These are phyloP conservation scores for Siphamia tubifer DNA, from an alignment of 2,113 vertebrate genomes.

Conservation along the genomic window DNA sequence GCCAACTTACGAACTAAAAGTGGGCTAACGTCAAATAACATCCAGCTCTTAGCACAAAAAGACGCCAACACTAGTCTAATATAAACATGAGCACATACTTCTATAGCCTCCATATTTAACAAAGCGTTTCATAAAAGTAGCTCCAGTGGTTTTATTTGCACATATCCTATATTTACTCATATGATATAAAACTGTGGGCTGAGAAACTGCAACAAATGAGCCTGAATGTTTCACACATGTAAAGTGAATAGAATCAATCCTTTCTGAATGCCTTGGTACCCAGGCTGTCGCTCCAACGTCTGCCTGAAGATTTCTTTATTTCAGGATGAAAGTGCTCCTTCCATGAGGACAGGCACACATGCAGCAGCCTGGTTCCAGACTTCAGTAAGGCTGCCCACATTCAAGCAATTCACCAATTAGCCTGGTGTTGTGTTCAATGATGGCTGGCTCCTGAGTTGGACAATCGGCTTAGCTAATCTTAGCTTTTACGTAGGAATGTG, in stretches of 20 bases:
- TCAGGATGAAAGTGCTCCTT: background rate
- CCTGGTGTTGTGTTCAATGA: background rate
- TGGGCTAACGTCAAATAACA: no score
- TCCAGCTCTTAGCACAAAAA: no score
- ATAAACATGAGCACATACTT: no score
- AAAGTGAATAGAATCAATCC: background rate
- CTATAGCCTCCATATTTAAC: no score
- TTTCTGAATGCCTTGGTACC: background rate
- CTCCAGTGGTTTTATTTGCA: background rate
- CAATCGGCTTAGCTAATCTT: background rate
- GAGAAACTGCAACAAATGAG: background rate
- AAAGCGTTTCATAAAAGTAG: background rate
- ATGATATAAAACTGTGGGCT: background rate
- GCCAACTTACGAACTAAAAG: no score
- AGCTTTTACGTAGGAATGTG: background rate
- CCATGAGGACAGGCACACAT: background rate
- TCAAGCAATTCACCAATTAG: background rate
- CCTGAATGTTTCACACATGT: background rate
- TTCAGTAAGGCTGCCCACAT: background rate
- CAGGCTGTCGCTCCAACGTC: background rate
- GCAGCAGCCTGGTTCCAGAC: background rate
- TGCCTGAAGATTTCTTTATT: background rate
- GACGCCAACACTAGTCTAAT: no score
- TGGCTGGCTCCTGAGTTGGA: background rate
- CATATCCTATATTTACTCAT: background rate